Conservation (phyloP, 2,113 vertebrate genomes). For the Ceuthmochares aereus region DNA sequence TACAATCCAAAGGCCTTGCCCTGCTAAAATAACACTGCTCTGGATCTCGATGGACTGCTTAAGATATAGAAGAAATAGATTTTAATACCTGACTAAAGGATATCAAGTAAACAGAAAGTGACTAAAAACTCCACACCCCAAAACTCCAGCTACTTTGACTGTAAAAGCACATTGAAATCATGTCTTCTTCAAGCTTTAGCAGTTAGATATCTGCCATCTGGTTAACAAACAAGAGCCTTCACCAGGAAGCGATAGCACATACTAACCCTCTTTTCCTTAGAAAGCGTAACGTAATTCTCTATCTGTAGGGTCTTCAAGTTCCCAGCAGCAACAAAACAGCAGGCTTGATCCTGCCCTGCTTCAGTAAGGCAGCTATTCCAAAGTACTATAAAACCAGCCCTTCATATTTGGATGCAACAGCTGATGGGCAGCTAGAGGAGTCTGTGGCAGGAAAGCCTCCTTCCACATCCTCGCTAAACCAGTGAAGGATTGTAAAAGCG, state of each 20-base stretch:
- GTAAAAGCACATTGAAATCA: not conserved
- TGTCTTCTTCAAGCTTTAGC: not conserved
- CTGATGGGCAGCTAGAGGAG: not conserved
- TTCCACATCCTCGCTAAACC: not conserved
- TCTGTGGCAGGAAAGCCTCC: not conserved
- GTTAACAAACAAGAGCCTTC: not conserved
- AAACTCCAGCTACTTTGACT: not conserved
- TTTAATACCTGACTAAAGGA: not conserved
- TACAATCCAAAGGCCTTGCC: not conserved
- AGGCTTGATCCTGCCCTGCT: not conserved
- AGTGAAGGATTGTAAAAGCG: not conserved
- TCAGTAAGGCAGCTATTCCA: not conserved
- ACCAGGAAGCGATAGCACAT: rapidly evolving
- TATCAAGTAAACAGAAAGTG: not conserved
- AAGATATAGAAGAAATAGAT: not conserved
- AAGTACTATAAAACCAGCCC: not conserved
- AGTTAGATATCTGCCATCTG: not conserved
- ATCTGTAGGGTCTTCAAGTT: not conserved
- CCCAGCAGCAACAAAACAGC: not conserved
- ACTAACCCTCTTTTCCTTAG: not conserved
- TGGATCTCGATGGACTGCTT: not conserved
- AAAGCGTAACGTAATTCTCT: not conserved
- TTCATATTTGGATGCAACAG: not conserved
- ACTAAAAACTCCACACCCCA: not conserved
- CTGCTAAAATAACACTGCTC: not conserved